Evolutionary conservation across 1,140 invertebrate species (phyloP), one percentile per base, ranked within the genome.

Genomic region (Asbolus verrucosus): DNA sequence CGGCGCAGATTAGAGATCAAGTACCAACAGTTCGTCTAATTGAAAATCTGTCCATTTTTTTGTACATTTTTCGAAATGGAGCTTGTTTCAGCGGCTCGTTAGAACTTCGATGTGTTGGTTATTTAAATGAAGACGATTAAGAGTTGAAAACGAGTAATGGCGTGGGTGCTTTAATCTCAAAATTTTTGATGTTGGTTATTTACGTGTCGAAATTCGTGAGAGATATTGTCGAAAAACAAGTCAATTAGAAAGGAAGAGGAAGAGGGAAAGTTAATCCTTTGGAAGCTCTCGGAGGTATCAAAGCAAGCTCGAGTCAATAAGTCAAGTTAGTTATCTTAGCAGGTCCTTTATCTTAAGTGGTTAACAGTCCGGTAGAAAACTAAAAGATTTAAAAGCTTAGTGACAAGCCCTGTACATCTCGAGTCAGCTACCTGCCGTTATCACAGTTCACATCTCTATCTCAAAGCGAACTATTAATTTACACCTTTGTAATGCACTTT

Each of bases 371-470:
- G 65, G 54, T 60, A 13, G 38, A 69, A 71, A 65, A n/a, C 36
- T 65, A 61, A 71, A 60, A 74, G 65, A 71, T 71, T 74, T 71
- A 68, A 74, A 74, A 69, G 70, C 67, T 61, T 60, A 69, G 60
- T 72, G 73, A 74, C 73, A 72, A 65, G 54, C 50, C 24, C 31
- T 61, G 31, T 50, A 67, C 50, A 66, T 69, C 67, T 62, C 33
- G 8, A 41, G 67, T 62, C 70, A 13, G 66, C 73, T 74, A 74
- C 73, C 73, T 74, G 65, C 43, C 38, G 31, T 74, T 74, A 74
- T 74, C 73, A 18, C 38, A 8, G 62, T 18, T 18, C 67, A 65
- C 66, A 74, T 74, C 73, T 74, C 46, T 36, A 41, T 63, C 59
- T 14, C 41, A 50, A 30, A 72, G 67, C 61, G 62, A 59, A 61